A percentile compares a stretch with the other conserved stretches of the same genome.
Conservation (phyloP, 2,797 vertebrate species). For the Notamacropus eugenii region DNA sequence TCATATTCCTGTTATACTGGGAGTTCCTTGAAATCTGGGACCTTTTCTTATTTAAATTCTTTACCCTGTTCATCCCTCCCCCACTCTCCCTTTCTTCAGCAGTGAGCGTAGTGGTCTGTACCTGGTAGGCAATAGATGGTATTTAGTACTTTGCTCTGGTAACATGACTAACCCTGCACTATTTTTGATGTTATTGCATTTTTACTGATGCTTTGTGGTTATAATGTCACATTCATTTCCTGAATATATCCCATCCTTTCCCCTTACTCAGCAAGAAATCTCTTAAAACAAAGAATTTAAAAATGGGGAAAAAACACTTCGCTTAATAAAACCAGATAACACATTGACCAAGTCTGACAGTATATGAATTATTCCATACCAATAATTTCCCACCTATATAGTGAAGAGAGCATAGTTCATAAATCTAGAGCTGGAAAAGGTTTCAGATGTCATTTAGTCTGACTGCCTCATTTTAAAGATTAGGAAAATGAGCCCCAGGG, state of each 20-base stretch:
- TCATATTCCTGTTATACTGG: background rate
- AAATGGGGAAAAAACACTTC: background rate
- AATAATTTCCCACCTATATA: background rate
- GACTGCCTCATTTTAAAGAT: background rate
- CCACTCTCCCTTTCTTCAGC: background rate
- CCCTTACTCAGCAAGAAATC: background rate
- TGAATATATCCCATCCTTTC: background rate
- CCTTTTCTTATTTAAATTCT: background rate
- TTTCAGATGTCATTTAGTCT: background rate
- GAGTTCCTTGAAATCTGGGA: background rate
- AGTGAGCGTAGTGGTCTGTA: background rate
- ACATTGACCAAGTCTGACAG: background rate
- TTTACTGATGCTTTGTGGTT: background rate
- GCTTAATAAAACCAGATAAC: background rate
- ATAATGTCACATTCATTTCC: background rate
- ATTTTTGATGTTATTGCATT: background rate
- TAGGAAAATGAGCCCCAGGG: background rate
- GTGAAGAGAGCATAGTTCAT: background rate
- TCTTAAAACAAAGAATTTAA: background rate
- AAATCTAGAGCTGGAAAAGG: background rate
- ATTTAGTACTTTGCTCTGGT: background rate
- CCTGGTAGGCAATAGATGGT: background rate
- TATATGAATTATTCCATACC: background rate
- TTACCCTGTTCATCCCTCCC: too few relatives aligned
- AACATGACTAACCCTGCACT: background rate